These are phyloP conservation scores for Lagodon rhomboides DNA, from an alignment of 2,797 vertebrate species.

Conservation along the genomic window DNA sequence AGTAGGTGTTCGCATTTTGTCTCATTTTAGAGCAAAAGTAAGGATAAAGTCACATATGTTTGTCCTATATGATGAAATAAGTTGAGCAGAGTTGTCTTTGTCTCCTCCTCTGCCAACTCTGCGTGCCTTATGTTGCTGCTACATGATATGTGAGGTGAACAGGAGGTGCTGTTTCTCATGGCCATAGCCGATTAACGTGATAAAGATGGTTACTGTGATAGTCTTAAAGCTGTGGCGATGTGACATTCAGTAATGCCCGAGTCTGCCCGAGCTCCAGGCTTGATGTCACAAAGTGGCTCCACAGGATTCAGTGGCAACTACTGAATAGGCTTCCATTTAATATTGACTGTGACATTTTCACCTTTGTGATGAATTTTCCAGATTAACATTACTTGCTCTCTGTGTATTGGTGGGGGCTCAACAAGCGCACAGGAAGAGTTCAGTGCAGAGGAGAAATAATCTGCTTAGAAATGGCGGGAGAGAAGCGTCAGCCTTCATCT, in stretches of 20 bases:
- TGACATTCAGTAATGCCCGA: conserved; percentile 44
- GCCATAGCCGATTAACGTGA: conserved; percentile 48
- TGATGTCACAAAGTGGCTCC: conserved; percentile 64
- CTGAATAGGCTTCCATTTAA: conserved; percentile 59
- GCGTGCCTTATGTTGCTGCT: conserved; percentile 17
- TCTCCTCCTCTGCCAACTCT: conserved; percentile 10
- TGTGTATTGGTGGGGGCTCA: conserved; percentile 30
- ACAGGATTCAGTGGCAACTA: conserved; percentile 43
- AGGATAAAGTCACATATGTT: background rate
- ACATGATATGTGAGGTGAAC: conserved; percentile 36
- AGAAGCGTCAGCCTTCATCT: conserved; percentile 65
- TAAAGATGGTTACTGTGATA: conserved; percentile 43
- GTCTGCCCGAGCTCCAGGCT: conserved; percentile 33
- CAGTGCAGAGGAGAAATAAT: conserved; percentile 71
- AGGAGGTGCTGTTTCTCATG: conserved; percentile 44
- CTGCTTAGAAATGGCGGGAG: conserved; percentile 70
- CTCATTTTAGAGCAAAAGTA: background rate
- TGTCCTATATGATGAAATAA: conserved; percentile 1
- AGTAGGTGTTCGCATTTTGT: background rate
- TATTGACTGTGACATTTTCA: conserved; percentile 72
- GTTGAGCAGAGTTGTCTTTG: background rate
- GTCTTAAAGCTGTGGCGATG: conserved; percentile 30
- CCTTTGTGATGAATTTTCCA: conserved; percentile 74
- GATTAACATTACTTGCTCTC: conserved; percentile 62
- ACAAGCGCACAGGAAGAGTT: conserved; percentile 48